These are phyloP conservation scores for Bathynomus jamesi DNA, from an alignment of 1,140 invertebrate genomes.

Conservation along the genomic window DNA sequence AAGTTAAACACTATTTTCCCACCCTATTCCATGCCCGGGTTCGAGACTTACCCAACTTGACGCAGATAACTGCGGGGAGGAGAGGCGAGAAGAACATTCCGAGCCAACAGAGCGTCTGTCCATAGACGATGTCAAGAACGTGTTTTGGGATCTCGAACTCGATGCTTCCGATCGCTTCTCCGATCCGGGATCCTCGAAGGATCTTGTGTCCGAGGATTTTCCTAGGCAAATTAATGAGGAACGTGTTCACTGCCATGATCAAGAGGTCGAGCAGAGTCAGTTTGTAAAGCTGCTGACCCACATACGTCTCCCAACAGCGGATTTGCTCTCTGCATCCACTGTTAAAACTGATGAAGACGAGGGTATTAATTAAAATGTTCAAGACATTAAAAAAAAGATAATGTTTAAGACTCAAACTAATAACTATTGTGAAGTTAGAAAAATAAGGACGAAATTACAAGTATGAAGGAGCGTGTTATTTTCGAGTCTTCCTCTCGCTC, in stretches of 20 bases:
- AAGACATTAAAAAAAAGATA: neutral
- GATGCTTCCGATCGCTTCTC: constrained; percentile 25
- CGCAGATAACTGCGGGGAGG: constrained; percentile 60
- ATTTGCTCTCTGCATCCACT: constrained; percentile 5
- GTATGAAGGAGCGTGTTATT: neutral
- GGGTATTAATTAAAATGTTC: constrained; percentile 13
- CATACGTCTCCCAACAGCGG: constrained; percentile 78
- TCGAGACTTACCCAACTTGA: constrained; percentile 57
- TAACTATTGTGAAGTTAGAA: neutral
- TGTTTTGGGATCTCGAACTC: constrained; percentile 75
- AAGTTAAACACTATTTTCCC: no score
- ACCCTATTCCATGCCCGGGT: no score
- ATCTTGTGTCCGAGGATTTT: constrained; percentile 33
- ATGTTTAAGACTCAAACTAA: neutral
- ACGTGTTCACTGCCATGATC: constrained; percentile 60
- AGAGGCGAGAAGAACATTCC: constrained; percentile 76
- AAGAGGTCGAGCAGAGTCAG: constrained; percentile 67
- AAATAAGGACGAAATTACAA: neutral
- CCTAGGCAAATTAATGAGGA: constrained; percentile 66
- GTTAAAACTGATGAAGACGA: constrained; percentile 9
- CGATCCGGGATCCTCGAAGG: constrained; percentile 27
- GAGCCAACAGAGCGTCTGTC: constrained; percentile 73
- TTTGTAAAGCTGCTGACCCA: constrained; percentile 81
- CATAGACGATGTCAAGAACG: constrained; percentile 76
- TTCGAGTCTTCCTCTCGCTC: neutral